Evolutionary conservation across 2,888 invertebrate species (phyloP).

Genomic region (Chrysodeixis includens): DNA sequence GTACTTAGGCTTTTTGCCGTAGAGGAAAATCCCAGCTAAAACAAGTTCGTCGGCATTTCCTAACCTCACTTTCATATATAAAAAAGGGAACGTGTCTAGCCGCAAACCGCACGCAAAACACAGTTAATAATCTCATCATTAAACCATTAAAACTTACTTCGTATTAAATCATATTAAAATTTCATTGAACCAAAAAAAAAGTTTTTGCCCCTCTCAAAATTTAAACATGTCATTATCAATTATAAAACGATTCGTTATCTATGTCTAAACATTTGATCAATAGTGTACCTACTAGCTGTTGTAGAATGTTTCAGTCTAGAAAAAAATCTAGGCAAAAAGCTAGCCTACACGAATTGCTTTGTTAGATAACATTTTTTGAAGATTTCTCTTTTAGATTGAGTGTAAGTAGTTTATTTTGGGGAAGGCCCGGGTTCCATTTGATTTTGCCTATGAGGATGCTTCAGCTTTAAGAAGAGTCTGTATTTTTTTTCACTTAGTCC

Average conservation of each 20-base stretch:
- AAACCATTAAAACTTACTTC: slow-evolving; percentile 25
- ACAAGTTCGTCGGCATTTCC: background rate
- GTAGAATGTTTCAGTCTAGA: slow-evolving; percentile 40
- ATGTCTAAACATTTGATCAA: slow-evolving; percentile 50
- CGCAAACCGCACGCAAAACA: slow-evolving; percentile 17
- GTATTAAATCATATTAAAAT: slow-evolving; percentile 12
- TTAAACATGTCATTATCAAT: slow-evolving; percentile 51
- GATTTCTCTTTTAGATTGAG: background rate
- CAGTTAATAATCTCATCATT: slow-evolving; percentile 30
- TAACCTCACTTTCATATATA: background rate
- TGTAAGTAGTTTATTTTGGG: background rate
- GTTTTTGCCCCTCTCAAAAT: slow-evolving; percentile 34
- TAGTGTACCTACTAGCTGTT: too few relatives aligned
- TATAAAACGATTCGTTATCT: slow-evolving; percentile 47
- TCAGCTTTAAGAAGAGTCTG: background rate
- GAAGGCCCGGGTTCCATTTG: background rate
- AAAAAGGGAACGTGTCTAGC: background rate
- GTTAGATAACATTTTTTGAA: slow-evolving; percentile 6
- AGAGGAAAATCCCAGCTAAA: background rate
- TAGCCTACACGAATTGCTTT: slow-evolving; percentile 36
- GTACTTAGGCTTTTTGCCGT: background rate
- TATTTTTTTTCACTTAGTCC: background rate
- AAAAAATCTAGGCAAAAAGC: slow-evolving; percentile 38
- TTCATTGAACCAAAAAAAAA: slow-evolving; percentile 18
- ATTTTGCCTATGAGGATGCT: background rate